Evolutionary conservation across 1,140 invertebrate species (phyloP), one percentile per base, ranked within the genome.

Genomic region (Heterodera carotae): DNA sequence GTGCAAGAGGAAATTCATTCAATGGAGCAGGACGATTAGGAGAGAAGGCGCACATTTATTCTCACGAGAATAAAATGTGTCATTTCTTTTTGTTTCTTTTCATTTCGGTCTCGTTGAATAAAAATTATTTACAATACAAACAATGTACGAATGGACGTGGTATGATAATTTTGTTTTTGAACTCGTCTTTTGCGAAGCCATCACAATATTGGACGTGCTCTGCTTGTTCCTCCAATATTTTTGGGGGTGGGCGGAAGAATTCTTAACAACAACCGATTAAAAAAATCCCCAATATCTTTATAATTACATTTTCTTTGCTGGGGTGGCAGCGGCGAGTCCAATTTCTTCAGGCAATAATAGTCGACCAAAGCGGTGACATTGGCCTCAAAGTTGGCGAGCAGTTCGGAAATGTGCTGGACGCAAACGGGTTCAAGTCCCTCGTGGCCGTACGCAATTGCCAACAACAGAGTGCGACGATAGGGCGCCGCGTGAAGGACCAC

Each of bases 381-480:
- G 22, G 43, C 22, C 18, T 76, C 66, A 56, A 83, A 83, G 66
- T 84, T 83, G 22, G 59, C 74, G n/a, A 83, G 31, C 43, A 84
- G 81, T 36, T 62, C 69, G 18, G 59, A 78, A 10, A 83, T 83
- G 60, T 83, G 83, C 25, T 67, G 2, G 29, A 84, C 68, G 27
- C 81, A 83, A 22, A 39, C 25, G 2, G 81, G 79, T 66, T 83
- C 82, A 6, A 77, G 39, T 15, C 81, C 83, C 5, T 79, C 83
- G 48, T 82, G 60, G n/a, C 83, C 83, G 43, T 77, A 84, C 10
- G 82, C 81, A 5, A 84, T 66, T 15, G 83, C 71, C 75, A 82
- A 82, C 18, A 83, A 39, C 27, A 83, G 31, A n/a, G 56, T 43
- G 27, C 77, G 74, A 25, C 82, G 81, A 33, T 67, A 85, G 48